A percentile compares a stretch with the other conserved stretches of the same genome.
Conservation (phyloP, 2,113 vertebrate species). For the Mobula birostris region DNA sequence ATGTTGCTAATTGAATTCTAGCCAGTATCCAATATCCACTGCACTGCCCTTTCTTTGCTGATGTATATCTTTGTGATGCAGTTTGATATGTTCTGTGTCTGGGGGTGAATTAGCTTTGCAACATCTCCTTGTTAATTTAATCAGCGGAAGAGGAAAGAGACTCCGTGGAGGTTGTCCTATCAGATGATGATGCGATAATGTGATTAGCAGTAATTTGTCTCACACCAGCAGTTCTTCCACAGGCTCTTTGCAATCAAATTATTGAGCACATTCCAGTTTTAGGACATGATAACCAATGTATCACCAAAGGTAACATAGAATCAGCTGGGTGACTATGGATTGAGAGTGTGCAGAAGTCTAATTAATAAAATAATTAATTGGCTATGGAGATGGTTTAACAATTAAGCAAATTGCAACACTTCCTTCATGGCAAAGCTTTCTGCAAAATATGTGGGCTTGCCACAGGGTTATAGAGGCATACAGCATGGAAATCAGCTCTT, state of each 20-base stretch:
- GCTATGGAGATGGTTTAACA: constrained; percentile 2
- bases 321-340: constrained; percentile 29
- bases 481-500: too few species aligned
- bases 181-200: constrained; percentile 13
- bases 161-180: neutral
- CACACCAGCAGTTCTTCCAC: constrained; percentile 20
- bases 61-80: neutral
- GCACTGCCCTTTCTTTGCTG: neutral
- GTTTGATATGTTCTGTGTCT: neutral
- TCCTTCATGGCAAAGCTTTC: neutral
- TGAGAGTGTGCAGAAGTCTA: neutral
- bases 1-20: neutral
- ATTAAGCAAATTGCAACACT: neutral
- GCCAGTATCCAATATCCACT: neutral
- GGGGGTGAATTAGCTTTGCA: neutral
- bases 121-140: constrained; percentile 21
- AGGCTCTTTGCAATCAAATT: constrained; percentile 25
- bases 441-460: neutral
- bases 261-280: constrained; percentile 14
- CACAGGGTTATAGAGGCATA: neutral
- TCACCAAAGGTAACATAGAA: neutral
- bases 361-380: constrained; percentile 30
- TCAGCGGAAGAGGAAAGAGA: neutral
- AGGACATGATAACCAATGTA: constrained; percentile 15
- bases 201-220: constrained; percentile 30